Base-by-base conservation (phyloP, 2,113 vertebrate genomes). In the Casuarius casuarius region DNA sequence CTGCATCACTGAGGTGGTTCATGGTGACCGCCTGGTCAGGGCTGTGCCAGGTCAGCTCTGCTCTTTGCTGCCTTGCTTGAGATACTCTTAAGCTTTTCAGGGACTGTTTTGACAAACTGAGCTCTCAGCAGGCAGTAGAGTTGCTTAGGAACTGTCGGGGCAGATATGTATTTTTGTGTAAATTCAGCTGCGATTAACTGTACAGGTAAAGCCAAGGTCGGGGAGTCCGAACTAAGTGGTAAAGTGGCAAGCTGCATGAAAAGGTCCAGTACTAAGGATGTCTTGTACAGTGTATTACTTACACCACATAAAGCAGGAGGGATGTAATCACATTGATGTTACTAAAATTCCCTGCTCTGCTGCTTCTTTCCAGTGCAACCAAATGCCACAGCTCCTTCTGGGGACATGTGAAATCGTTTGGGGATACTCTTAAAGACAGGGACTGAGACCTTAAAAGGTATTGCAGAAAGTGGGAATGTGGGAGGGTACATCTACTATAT, bases 41-140 rank as follows among this genome's bases (percentile, higher is more conserved):
- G 26, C 75, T 81, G 74, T 40, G 25, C 56, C 23, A 80, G 3
- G 21, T 8, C 23, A 15, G 22, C 46, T 29, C 33, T 61, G 35
- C 44, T 68, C 28, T 49, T 46, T 59, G 17, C 62, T 20, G 14
- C 49, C 14, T 46, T 86, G 29, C 25, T 38, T 0, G 5, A 78
- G 51, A 8, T 72, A 18, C 65, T 72, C 33, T 48, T 23, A 40
- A 88, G 86, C 18, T 65, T 82, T 86, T 89, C 83, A 72, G 52
- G 68, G 52, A 10, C n/a, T 4, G 4, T 9, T 84, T 10, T 72
- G 76, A 65, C 9, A 21, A 74, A 63, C 22, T 6, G 49, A 92
- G 40, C 74, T 70, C 33, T 35, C 20, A 61, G 77, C 7, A 22
- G 44, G 28, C 1, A 0, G 26, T 0, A 0, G 4, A 13, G 81